Evolutionary conservation across 2,888 invertebrate species (phyloP).

Genomic region (Cryptops parisi): DNA sequence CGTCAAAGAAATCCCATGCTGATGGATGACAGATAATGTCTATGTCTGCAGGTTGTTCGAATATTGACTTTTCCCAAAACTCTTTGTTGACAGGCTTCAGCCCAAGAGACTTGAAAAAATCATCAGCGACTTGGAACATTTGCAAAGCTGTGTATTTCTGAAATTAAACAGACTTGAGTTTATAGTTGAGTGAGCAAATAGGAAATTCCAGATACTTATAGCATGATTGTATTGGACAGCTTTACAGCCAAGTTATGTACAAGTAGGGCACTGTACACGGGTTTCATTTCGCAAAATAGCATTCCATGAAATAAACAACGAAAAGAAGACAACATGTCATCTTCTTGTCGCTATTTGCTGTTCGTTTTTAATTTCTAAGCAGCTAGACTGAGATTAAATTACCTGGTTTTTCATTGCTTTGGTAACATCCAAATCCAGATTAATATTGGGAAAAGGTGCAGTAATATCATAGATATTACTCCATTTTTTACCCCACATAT

Average conservation of each 20-base stretch:
- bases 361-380: too few species aligned
- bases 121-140: constrained; percentile 70
- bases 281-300: too few species aligned
- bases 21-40: constrained; percentile 53
- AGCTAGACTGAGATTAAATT: too few species aligned
- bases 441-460: constrained; percentile 55
- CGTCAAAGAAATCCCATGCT: constrained; percentile 35
- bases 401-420: constrained; percentile 45
- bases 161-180: too few species aligned
- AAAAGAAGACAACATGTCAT: too few species aligned
- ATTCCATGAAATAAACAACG: too few species aligned
- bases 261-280: too few species aligned
- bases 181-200: too few species aligned
- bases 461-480: constrained; percentile 55
- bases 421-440: constrained; percentile 57
- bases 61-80: constrained; percentile 74
- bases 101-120: constrained; percentile 70
- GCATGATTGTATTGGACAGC: too few species aligned
- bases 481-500: constrained; percentile 77
- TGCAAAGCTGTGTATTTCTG: constrained; percentile 62
- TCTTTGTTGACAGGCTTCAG: constrained; percentile 59
- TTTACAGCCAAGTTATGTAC: too few species aligned
- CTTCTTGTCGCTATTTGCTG: too few species aligned
- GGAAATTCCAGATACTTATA: too few species aligned
- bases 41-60: constrained; percentile 57